Evolutionary conservation across 2,113 vertebrate species (phyloP).

Genomic region (Mellivora capensis): DNA sequence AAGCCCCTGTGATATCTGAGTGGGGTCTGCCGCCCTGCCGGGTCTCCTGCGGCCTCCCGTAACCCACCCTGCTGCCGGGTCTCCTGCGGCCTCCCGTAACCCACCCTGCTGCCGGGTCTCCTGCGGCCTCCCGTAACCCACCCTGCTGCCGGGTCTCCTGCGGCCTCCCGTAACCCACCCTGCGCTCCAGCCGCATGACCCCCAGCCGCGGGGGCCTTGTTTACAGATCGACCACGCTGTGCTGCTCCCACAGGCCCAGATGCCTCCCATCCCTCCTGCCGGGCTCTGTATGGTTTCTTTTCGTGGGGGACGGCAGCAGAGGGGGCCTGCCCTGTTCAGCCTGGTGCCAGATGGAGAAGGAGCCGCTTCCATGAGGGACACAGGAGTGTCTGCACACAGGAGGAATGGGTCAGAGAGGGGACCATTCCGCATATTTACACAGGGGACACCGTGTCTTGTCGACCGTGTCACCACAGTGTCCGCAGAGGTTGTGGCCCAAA

Average conservation of each 20-base stretch:
- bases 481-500: background rate
- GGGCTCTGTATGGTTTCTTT: background rate
- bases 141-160: background rate
- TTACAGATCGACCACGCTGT: background rate
- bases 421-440: too few species aligned
- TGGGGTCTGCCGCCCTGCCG: background rate
- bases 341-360: background rate
- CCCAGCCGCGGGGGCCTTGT: background rate
- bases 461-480: background rate
- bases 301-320: background rate
- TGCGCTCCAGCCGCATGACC: fast-evolving
- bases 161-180: fast-evolving
- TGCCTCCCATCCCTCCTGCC: background rate
- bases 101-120: fast-evolving
- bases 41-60: fast-evolving
- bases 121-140: fast-evolving
- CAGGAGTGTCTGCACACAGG: background rate
- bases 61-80: fast-evolving
- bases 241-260: background rate
- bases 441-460: background rate
- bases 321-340: background rate
- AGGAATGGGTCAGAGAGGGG: background rate
- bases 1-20: background rate
- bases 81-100: fast-evolving
- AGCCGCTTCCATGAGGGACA: background rate